Percentiles rank a stretch among this genome's conserved stretches.
These are phyloP conservation scores for Polydrusus pterygomalis DNA, from an alignment of 2,888 invertebrate genomes.

Conservation along the genomic window DNA sequence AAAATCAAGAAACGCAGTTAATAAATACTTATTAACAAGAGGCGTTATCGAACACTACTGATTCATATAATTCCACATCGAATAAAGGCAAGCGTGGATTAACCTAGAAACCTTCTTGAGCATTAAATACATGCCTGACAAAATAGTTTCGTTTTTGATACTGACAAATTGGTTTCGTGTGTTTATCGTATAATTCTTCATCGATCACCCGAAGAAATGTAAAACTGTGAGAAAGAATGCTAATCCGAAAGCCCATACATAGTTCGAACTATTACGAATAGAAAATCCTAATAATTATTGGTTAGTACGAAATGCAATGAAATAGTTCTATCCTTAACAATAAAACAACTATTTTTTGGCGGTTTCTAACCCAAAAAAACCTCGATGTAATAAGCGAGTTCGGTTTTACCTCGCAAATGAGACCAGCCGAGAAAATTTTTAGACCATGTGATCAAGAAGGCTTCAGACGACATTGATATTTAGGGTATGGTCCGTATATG, in stretches of 20 bases:
- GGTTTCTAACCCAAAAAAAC: no score
- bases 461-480: no score
- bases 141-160: slow-evolving; percentile 17
- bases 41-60: slow-evolving; percentile 9
- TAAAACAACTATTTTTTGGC: no score
- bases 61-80: slow-evolving; percentile 21
- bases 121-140: slow-evolving; percentile 20
- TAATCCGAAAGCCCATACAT: background rate
- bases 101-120: slow-evolving; percentile 34
- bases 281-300: no score
- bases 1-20: slow-evolving; percentile 1
- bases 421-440: no score
- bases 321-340: no score
- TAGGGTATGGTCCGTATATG: no score
- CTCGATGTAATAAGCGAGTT: no score
- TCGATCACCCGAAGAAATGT: background rate
- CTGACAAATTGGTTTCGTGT: slow-evolving; percentile 13
- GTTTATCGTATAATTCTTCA: background rate
- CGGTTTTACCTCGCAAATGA: no score
- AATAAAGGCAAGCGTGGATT: slow-evolving; percentile 38
- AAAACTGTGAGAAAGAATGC: background rate
- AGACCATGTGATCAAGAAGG: no score
- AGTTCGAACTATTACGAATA: no score
- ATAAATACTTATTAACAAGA: slow-evolving; percentile 21
- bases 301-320: no score